Base-by-base conservation (phyloP, 1,140 invertebrate genomes). In the Diorhabda sublineata region DNA sequence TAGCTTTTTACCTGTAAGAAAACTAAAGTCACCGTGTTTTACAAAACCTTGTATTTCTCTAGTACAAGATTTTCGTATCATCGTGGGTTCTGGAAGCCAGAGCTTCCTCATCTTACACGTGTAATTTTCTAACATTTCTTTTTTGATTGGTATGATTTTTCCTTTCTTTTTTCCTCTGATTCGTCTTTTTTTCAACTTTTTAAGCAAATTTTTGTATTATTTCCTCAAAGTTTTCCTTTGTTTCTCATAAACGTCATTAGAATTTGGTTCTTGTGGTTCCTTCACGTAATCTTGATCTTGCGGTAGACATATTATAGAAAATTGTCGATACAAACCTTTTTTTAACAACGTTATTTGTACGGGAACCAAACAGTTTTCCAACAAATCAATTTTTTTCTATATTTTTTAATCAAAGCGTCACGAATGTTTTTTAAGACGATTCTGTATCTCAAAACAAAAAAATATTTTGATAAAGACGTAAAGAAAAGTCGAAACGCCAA, bases 1-100 rank as follows among this genome's bases (percentile, higher is more conserved):
- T 79, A 61, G 87, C 91, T 72, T 85, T 82, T 82, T 84, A 1
- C 88, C 87, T 76, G 89, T 85, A 1, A 85, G 85, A 71, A 90
- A 90, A 73, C 87, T 89, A 77, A 89, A 94, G 45, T 85, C 86
- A 43, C 90, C 91, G 70, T 87, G 81, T 56, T 82, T 85, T 6
- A 94, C 75, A 81, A 88, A 95, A 58, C 93, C 93, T 73, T 93
- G 87, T 3, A 91, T 83, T 79, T 90, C 83, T 73, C 91, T 84
- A 11, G 83, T 84, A 75, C 87, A 87, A 11, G 86, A 85, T 61
- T 86, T 74, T n/a, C 89, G 85, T 47, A 92, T 84, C 45, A 78
- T 84, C 45, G 80, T 77, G 5, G 79, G 81, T 58, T 84, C 81
- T 5, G 91, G 90, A 56, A 93, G 75, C 87, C 89, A 93, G 3